These are phyloP conservation scores for Hormiphora californensis DNA, from an alignment of 37 sponge, comb jelly and placozoan genomes.

Conservation along the genomic window DNA sequence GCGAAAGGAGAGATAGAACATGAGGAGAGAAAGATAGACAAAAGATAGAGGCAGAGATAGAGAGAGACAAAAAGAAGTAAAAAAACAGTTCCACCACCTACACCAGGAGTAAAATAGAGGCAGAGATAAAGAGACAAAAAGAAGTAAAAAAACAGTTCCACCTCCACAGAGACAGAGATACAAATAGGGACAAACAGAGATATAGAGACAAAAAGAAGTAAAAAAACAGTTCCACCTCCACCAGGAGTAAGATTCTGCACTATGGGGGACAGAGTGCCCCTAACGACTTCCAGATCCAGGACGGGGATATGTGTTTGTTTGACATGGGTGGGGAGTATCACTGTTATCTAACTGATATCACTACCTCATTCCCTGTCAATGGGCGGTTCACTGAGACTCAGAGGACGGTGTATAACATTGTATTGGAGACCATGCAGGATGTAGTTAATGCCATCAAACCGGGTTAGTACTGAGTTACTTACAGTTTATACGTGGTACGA, in stretches of 20 bases:
- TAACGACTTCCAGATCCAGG: not conserved
- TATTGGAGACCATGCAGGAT: not conserved
- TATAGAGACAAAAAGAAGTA: no score
- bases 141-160: no score
- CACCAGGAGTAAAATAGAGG: no score
- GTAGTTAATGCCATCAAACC: not conserved
- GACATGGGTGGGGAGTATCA: constrained; percentile 42
- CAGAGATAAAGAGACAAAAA: no score
- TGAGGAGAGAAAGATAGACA: no score
- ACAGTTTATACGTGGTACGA: not conserved
- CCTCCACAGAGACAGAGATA: no score
- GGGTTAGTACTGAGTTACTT: not conserved
- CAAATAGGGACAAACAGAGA: no score
- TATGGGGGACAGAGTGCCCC: not conserved
- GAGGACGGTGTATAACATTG: not conserved
- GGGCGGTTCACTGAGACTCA: constrained; percentile 18
- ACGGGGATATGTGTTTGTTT: constrained; percentile 30
- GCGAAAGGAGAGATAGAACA: no score
- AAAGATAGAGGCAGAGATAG: no score
- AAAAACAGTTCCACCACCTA: no score
- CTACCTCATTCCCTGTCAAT: not conserved
- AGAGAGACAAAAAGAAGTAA: no score
- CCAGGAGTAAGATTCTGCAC: not conserved
- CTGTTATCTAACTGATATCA: constrained; percentile 5
- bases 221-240: no score